phyloP scores from a whole-genome alignment of 1,140 invertebrate genomes.

The Lordiphosa clarofinis region DNA sequence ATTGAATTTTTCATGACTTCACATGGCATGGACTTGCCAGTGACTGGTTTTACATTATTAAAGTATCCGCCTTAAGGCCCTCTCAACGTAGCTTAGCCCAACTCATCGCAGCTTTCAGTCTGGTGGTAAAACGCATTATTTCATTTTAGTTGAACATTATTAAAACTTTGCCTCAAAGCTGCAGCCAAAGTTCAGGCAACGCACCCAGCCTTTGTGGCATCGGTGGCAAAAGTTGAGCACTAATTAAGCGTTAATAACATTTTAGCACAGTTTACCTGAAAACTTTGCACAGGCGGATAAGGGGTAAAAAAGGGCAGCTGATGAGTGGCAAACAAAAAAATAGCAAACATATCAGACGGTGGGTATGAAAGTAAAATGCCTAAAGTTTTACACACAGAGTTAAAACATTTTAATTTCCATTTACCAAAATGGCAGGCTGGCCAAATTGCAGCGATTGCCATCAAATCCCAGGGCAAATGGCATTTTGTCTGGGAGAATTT shows the following conservation, averaged over 20 bases:
- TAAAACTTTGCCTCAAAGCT: slow-evolving; percentile 69
- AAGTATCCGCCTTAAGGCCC: slow-evolving; percentile 26
- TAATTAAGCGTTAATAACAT: slow-evolving; percentile 76
- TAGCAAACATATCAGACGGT: not conserved
- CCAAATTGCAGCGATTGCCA: slow-evolving; percentile 66
- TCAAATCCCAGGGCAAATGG: slow-evolving; percentile 53
- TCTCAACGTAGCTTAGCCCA: slow-evolving; percentile 27
- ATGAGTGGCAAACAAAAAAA: slow-evolving; percentile 25
- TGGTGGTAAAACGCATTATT: slow-evolving; percentile 64
- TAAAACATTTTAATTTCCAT: slow-evolving; percentile 72
- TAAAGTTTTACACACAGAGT: slow-evolving; percentile 46
- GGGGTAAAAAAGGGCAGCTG: slow-evolving; percentile 38
- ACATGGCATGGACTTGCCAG: slow-evolving; percentile 24
- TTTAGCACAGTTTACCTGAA: slow-evolving; percentile 51
- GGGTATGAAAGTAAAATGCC: not conserved
- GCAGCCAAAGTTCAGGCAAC: slow-evolving; percentile 52
- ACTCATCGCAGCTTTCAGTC: slow-evolving; percentile 27
- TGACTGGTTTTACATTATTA: slow-evolving; percentile 26
- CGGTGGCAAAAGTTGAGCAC: slow-evolving; percentile 58
- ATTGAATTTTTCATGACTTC: slow-evolving; percentile 60
- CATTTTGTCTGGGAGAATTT: slow-evolving; percentile 56
- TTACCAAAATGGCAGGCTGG: slow-evolving; percentile 53
- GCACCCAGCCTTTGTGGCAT: slow-evolving; percentile 55
- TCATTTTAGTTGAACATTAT: slow-evolving; percentile 72
- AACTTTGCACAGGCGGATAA: slow-evolving; percentile 23